Evolutionary conservation across 2,113 vertebrate species (phyloP), one percentile per base, ranked within the genome.

Genomic region (Elaphurus davidianus): DNA sequence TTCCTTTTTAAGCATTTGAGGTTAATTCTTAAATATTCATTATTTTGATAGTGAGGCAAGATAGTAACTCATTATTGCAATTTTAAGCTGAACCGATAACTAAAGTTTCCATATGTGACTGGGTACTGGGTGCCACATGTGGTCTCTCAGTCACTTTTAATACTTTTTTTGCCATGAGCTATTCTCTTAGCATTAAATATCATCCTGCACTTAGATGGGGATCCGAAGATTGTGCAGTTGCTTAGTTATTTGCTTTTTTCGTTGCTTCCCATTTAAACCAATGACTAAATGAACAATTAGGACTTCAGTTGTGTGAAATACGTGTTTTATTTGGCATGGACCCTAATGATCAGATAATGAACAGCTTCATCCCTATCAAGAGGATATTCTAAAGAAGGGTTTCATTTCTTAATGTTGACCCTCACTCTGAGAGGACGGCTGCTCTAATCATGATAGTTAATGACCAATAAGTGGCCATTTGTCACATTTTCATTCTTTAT

Each of bases 401-500:
- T 98, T 97, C 55, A 79, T 87, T 96, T 98, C 97, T 95, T 96
- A 95, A 79, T 88, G 83, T 96, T 98, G 98, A 97, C 98, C 98
- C 96, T 98, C 90, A 89, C 79, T 95, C 96, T 88, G 90, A 96
- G 96, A 97, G 55, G 83, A 89, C 97, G 91, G 45, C 94, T 97
- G 93, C 89, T 97, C 94, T 98, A 98, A 98, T 98, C 97, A 98
- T 71, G 94, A 97, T 98, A 93, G 98, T 98, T 98, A 98, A 98
- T 98, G 98, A 98, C 91, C 95, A 97, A 95, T 98, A 98, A 98
- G 74, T 98, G 93, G 59, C 81, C 89, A 98, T 98, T 98, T 98
- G 96, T 98, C 97, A 98, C 87, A 95, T 98, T 98, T 98, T 94
- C 86, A 94, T 89, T 92, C 91, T 97, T 97, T 96, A 97, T 97